Evolutionary conservation across 2,888 invertebrate genomes (phyloP).

Genomic region (Opisthograptis luteolata): DNA sequence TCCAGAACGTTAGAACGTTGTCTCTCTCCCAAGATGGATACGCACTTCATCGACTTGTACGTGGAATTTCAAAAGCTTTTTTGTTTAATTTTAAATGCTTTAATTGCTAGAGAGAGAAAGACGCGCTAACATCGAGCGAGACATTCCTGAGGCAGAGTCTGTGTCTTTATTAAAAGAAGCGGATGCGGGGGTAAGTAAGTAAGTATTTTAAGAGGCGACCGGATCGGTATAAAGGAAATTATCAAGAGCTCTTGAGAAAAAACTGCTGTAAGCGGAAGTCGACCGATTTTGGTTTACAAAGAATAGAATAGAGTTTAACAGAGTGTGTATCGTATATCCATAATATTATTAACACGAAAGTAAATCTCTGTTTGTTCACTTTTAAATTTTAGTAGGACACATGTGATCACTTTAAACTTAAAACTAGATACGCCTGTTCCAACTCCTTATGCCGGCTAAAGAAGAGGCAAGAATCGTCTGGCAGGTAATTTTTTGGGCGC

Average conservation of each 20-base stretch:
- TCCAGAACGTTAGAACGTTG: no score
- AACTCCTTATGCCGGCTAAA: no score
- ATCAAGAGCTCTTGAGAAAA: constrained; percentile 78
- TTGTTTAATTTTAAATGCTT: constrained; percentile 67
- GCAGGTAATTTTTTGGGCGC: no score
- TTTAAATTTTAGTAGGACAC: no score
- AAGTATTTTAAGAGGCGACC: constrained; percentile 83
- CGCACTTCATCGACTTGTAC: no score
- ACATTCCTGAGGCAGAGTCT: constrained; percentile 60
- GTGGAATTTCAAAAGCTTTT: constrained; percentile 70
- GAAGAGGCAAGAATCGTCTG: no score
- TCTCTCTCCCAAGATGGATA: no score
- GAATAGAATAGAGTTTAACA: constrained; percentile 44
- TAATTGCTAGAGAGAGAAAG: constrained; percentile 76
- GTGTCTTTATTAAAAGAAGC: constrained; percentile 82
- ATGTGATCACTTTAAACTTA: no score
- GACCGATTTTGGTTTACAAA: constrained; percentile 61
- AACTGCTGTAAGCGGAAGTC: constrained; percentile 75
- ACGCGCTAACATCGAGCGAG: constrained; percentile 65
- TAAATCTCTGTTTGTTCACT: no score
- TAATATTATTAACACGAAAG: background rate
- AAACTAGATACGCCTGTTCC: no score
- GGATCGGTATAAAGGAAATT: constrained; percentile 83
- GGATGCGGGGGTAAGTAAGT: constrained; percentile 83
- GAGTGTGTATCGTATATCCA: constrained; percentile 67